Evolutionary conservation across 2,888 invertebrate species (phyloP).

Genomic region (Dryomyza anilis): DNA sequence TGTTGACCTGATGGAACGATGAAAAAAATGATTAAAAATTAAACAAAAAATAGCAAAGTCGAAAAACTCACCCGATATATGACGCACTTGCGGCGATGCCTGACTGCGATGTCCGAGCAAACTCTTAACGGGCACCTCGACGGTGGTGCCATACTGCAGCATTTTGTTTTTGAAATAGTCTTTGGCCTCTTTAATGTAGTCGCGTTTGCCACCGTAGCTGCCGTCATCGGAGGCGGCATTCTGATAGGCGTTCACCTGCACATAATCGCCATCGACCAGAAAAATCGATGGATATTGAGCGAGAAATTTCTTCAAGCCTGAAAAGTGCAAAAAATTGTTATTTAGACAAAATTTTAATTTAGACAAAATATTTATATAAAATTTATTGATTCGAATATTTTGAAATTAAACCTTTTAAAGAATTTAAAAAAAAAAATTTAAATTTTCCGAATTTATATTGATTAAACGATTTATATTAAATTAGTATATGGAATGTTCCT

Average conservation of each 20-base stretch:
- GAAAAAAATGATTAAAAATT: not conserved
- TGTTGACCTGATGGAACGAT: conserved; percentile 70
- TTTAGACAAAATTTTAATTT: no score
- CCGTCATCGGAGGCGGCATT: conserved; percentile 67
- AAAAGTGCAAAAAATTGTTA: no score
- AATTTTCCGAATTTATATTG: no score
- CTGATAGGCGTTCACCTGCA: conserved; percentile 82
- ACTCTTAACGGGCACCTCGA: conserved; percentile 96
- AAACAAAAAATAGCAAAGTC: not conserved
- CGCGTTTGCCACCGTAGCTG: conserved; percentile 70
- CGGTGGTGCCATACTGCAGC: conserved; percentile 91
- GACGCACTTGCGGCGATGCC: conserved; percentile 95
- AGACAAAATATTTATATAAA: no score
- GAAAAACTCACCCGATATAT: conserved; percentile 75
- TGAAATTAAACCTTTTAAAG: no score
- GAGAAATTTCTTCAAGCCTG: conserved; percentile 93
- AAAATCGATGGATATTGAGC: conserved; percentile 96
- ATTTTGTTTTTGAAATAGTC: conserved; percentile 96
- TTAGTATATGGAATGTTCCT: no score
- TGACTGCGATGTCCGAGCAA: conserved; percentile 95
- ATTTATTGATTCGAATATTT: no score
- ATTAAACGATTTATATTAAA: no score
- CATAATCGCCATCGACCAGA: conserved; percentile 91
- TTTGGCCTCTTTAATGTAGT: conserved; percentile 95
- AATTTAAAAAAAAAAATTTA: no score